A percentile compares a stretch with the other conserved stretches of the same genome.
Evolutionary conservation across 1,140 invertebrate genomes (phyloP).

Genomic region (Orchesella cincta): DNA sequence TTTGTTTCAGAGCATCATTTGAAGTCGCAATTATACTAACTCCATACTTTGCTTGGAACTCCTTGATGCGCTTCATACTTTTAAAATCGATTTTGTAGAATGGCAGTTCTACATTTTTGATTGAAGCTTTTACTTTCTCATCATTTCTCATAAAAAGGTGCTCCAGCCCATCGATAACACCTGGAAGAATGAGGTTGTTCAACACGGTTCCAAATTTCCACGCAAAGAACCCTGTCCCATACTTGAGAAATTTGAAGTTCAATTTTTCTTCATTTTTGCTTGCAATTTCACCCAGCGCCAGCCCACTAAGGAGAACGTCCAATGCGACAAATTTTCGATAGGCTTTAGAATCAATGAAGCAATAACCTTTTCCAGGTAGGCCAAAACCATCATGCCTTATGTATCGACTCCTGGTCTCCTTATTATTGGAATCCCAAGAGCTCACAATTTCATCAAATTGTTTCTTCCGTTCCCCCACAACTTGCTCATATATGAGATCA

Average conservation of each 20-base stretch:
- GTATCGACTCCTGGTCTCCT: neutral
- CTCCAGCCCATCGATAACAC: slow-evolving; percentile 36
- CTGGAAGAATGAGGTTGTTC: slow-evolving; percentile 13
- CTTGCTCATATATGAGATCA: slow-evolving; percentile 39
- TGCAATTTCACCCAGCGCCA: slow-evolving; percentile 19
- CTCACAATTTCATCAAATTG: slow-evolving; percentile 26
- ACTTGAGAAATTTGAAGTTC: slow-evolving; percentile 42
- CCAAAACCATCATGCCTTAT: neutral
- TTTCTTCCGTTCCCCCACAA: slow-evolving; percentile 36
- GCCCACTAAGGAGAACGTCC: slow-evolving; percentile 31
- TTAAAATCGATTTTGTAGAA: slow-evolving; percentile 21
- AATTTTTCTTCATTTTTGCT: neutral
- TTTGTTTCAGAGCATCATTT: slow-evolving; percentile 33
- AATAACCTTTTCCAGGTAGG: slow-evolving; percentile 24
- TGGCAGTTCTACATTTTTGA: slow-evolving; percentile 38
- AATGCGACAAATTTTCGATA: slow-evolving; percentile 32
- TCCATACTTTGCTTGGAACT: slow-evolving; percentile 13
- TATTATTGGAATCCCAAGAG: neutral
- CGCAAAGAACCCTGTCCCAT: slow-evolving; percentile 42
- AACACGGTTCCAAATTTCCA: slow-evolving; percentile 24
- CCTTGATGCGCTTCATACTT: neutral
- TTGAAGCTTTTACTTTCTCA: neutral
- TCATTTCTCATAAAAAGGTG: slow-evolving; percentile 4
- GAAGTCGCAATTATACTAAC: neutral
- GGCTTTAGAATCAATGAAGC: slow-evolving; percentile 23